phyloP scores from a whole-genome alignment of 2,888 invertebrate species.

The Harpalus rufipes region DNA sequence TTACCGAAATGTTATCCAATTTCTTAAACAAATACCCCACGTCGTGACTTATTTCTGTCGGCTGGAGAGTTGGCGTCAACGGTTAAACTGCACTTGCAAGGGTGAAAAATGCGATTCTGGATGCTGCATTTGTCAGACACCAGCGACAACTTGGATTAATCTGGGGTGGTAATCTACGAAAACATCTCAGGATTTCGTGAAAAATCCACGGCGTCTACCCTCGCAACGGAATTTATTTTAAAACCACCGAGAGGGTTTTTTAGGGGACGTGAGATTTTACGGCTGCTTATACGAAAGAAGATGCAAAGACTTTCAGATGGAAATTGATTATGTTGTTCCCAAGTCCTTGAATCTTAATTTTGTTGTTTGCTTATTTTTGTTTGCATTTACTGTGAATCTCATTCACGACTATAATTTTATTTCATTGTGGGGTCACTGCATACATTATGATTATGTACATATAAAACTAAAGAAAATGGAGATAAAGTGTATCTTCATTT shows the following conservation, averaged over 20 bases:
- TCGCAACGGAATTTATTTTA: conserved; percentile 51
- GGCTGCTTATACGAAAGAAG: conserved; percentile 22
- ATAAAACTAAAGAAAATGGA: no score
- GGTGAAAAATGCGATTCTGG: conserved; percentile 50
- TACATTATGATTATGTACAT: neutral
- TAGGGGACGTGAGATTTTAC: conserved; percentile 40
- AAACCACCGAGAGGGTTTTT: conserved; percentile 49
- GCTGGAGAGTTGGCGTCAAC: conserved; percentile 41
- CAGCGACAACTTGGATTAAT: conserved; percentile 58
- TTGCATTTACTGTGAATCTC: neutral
- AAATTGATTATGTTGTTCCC: conserved; percentile 31
- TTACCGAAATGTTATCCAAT: conserved; percentile 51
- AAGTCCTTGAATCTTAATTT: conserved; percentile 1
- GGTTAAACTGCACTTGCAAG: conserved; percentile 61
- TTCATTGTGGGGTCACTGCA: neutral
- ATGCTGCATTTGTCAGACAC: conserved; percentile 52
- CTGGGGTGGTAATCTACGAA: conserved; percentile 62
- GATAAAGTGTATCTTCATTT: no score
- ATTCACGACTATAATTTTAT: neutral
- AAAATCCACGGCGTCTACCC: conserved; percentile 24
- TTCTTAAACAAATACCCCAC: conserved; percentile 62
- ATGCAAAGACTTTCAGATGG: conserved; percentile 26
- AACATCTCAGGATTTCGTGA: conserved; percentile 60
- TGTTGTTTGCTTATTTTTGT: neutral
- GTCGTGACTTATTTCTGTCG: conserved; percentile 37